Base-by-base conservation (phyloP, 2,888 invertebrate species). In the Acholoe squamosa region DNA sequence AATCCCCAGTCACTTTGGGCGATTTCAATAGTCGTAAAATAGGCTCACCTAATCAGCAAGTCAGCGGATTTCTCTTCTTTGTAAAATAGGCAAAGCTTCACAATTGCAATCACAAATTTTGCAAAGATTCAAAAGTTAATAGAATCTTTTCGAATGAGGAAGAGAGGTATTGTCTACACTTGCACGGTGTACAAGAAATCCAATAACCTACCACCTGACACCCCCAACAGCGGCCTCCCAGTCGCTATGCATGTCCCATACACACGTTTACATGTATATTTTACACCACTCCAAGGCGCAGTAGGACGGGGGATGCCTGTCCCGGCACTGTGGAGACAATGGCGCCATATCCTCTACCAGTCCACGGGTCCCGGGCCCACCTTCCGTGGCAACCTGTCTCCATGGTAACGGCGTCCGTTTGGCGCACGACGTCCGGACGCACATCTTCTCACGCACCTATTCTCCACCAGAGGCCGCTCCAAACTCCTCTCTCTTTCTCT, bases 391-490 rank as follows among this genome's bases (percentile, higher is more conserved):
- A 80, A 34, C 80, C 33, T 0, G 80, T 80, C 80, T 33, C 80
- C 80, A 80, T 80, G 80, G 80, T 16, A 43, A 80, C 80, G 34
- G 80, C 80, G 80, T 80, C 80, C 16, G 80, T 43, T 7, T 80
- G 80, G 43, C 80, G 80, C 80, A 43, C 80, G 43, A 3, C n/a
- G 22, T 19, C n/a, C 71, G 28, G 71, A 71, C 71, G 71, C 71
- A 25, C 71, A 25, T 28, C 71, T 28, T 71, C 71, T 71, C 71
- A 71, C 71, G 71, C 71, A 71, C 28, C 71, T 14, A 1, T 28
- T 28, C 28, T 71, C 71, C 71, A 71, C 14, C 71, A 28, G 71
- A 28, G 71, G 61, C n/a, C n/a, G 61, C 61, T 61, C 61, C 22
- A 19, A 12, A n/a, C 10, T 0, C 61, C 14, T 3, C 61, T 19